Percentiles rank a stretch among this genome's conserved stretches.
Evolutionary conservation across 2,888 invertebrate species (phyloP).

Genomic region (Tenthredo scrophulariae): DNA sequence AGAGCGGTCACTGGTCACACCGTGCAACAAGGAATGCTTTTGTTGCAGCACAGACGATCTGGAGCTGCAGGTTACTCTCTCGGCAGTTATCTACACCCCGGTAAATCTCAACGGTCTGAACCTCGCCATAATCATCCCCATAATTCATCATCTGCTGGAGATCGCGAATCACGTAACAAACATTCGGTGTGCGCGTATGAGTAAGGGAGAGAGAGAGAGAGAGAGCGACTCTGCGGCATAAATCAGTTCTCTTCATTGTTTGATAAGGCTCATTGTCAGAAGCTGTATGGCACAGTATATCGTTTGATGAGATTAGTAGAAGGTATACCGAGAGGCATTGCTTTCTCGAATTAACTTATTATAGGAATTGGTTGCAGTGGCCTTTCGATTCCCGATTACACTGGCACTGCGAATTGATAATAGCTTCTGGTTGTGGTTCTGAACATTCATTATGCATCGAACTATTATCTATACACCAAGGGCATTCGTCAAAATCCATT

Average conservation of each 20-base stretch:
- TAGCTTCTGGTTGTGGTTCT: not conserved
- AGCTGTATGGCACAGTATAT: not conserved
- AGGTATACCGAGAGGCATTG: not conserved
- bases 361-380: not conserved
- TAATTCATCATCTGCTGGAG: conserved; percentile 6
- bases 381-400: not conserved
- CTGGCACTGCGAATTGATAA: not conserved
- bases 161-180: conserved; percentile 7
- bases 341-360: not conserved
- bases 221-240: not conserved
- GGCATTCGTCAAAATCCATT: not conserved
- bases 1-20: conserved; percentile 39
- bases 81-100: conserved; percentile 39
- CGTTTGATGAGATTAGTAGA: not conserved
- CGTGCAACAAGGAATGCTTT: conserved; percentile 29
- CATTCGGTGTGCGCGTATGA: not conserved
- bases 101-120: conserved; percentile 40
- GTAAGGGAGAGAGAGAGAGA: not conserved
- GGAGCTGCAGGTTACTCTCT: conserved; percentile 20
- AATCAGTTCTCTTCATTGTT: conserved; percentile 2
- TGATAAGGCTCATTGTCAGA: not conserved
- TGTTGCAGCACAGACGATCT: conserved; percentile 38
- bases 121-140: not conserved
- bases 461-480: not conserved
- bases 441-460: not conserved